Percentiles rank a stretch among this genome's conserved stretches.
phyloP scores from a whole-genome alignment of 35 echinoderm and acorn worm genomes.

The Lytechinus pictus region DNA sequence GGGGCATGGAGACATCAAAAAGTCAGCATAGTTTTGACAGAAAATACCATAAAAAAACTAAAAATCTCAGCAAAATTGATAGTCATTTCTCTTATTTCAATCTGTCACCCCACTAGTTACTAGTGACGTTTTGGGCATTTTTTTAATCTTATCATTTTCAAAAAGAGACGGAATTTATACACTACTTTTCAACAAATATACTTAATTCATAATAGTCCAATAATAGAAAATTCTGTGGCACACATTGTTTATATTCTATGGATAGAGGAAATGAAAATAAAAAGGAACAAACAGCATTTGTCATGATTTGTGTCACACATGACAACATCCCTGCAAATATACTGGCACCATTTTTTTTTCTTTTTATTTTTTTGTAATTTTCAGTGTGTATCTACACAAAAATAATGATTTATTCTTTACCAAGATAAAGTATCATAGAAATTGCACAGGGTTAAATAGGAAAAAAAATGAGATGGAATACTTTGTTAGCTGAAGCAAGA shows the following conservation, averaged over 20 bases:
- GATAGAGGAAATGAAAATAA: background rate
- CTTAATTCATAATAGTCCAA: background rate
- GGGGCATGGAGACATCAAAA: slow-evolving; percentile 5
- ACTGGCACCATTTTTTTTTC: slow-evolving; percentile 26
- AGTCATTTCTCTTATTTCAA: slow-evolving; percentile 20
- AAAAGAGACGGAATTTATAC: background rate
- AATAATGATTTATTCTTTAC: background rate
- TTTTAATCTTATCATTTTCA: background rate
- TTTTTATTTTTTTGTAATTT: background rate
- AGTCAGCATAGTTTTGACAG: slow-evolving; percentile 20
- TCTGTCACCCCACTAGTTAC: background rate
- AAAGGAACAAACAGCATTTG: background rate
- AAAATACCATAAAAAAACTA: background rate
- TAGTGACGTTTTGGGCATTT: background rate
- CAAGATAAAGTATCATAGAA: background rate
- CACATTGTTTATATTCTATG: slow-evolving; percentile 5
- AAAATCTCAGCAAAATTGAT: slow-evolving; percentile 13
- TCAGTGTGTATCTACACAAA: background rate
- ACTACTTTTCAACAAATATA: background rate
- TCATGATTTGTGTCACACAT: slow-evolving; percentile 18
- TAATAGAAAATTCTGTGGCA: slow-evolving; percentile 17
- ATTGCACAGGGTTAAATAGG: slow-evolving; percentile 43
- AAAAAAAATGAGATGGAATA: slow-evolving; percentile 55
- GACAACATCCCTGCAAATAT: slow-evolving; percentile 23
- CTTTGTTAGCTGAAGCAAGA: slow-evolving; percentile 44